phyloP scores from a whole-genome alignment of 2,797 vertebrate genomes.

The Gallirallus australis region DNA sequence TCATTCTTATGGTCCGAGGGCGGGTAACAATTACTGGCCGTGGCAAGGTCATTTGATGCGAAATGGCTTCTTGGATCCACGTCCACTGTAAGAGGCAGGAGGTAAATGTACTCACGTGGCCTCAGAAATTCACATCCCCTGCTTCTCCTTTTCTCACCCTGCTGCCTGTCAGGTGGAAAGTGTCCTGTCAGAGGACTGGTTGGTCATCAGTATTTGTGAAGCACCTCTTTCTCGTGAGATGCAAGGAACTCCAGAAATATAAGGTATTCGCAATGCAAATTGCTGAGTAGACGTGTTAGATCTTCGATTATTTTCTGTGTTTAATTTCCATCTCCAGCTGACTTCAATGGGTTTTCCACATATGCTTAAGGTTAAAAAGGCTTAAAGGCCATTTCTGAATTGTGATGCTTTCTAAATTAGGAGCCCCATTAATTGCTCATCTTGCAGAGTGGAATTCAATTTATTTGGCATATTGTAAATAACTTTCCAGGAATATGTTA shows the following conservation, averaged over 20 bases:
- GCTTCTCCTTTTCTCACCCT: neutral
- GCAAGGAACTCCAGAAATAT: neutral
- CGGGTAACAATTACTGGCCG: neutral
- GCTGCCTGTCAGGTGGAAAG: neutral
- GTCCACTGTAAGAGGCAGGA: neutral
- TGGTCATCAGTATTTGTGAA: neutral
- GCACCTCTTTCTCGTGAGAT: neutral
- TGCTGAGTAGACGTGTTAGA: rapidly evolving
- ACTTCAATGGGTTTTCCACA: slow-evolving; percentile 2
- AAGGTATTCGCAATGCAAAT: neutral
- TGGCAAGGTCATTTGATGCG: neutral
- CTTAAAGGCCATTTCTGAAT: neutral
- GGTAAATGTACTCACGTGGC: neutral
- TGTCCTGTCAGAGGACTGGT: neutral
- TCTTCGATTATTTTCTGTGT: neutral
- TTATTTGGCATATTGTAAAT: slow-evolving; percentile 45
- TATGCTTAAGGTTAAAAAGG: slow-evolving; percentile 23
- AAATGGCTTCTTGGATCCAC: neutral
- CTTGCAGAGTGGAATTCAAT: slow-evolving; percentile 30
- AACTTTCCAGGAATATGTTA: slow-evolving; percentile 38
- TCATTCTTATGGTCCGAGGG: neutral
- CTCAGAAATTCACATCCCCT: neutral
- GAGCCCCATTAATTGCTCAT: slow-evolving; percentile 10
- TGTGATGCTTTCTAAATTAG: slow-evolving; percentile 35
- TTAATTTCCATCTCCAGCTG: neutral